A percentile compares a stretch with the other conserved stretches of the same genome.
Conservation (phyloP, 2,888 invertebrate genomes). For the Oscheius sp. region DNA sequence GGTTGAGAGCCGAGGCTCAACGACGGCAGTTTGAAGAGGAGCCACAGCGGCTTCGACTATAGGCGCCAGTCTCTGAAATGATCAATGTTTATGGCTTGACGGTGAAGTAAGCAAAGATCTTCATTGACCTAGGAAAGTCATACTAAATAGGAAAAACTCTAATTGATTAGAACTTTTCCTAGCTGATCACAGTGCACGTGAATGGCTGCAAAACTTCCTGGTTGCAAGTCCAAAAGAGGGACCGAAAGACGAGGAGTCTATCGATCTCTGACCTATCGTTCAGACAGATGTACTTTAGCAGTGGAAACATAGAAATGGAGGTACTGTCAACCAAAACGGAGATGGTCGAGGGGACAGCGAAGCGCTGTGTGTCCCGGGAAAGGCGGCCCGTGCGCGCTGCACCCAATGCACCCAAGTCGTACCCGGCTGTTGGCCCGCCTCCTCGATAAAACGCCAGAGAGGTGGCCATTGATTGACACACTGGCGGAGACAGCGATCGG, state of each 20-base stretch:
- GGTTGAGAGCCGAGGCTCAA: slow-evolving; percentile 22
- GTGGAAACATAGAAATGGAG: not conserved
- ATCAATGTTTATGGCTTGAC: not conserved
- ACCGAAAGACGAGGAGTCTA: not conserved
- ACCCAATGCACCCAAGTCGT: too few species aligned
- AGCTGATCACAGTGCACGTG: too few species aligned
- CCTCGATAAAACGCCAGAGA: slow-evolving; percentile 13
- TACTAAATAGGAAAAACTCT: too few species aligned
- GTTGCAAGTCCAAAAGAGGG: slow-evolving; percentile 13
- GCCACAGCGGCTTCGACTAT: slow-evolving; percentile 26
- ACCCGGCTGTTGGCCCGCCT: slow-evolving; percentile 4
- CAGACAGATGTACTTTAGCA: not conserved
- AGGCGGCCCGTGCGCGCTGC: not conserved
- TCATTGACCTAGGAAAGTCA: not conserved
- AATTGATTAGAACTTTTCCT: too few species aligned
- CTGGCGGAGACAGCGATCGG: slow-evolving; percentile 14
- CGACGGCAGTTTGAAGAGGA: slow-evolving; percentile 27
- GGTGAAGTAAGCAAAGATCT: not conserved
- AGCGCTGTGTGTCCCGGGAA: not conserved
- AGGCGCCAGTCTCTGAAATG: slow-evolving; percentile 30
- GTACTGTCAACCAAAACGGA: not conserved
- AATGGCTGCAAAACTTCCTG: not conserved
- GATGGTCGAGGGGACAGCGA: slow-evolving; percentile 13
- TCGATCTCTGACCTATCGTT: not conserved
- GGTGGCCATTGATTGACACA: slow-evolving; percentile 16